Conservation (phyloP, 2,113 vertebrate species). For the Gobio gobio region DNA sequence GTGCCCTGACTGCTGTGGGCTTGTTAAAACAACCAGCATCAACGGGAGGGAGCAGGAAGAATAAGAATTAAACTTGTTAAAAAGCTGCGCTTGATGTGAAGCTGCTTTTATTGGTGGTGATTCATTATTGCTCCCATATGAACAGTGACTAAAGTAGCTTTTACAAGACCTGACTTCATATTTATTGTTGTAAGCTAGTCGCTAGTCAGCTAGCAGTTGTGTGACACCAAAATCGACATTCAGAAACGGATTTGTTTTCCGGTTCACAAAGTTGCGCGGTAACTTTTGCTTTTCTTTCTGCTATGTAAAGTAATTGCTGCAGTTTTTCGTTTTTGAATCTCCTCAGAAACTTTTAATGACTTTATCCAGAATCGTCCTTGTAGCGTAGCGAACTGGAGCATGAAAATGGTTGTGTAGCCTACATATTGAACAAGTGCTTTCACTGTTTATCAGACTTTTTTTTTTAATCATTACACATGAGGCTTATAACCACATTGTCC, state of each 20-base stretch:
- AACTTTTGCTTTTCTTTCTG: neutral
- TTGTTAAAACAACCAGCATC: constrained; percentile 67
- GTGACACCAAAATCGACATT: neutral
- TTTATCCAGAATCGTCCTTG: neutral
- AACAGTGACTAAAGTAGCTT: neutral
- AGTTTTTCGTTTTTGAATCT: neutral
- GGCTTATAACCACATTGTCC: neutral
- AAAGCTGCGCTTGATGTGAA: constrained; percentile 11
- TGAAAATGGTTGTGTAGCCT: constrained; percentile 37
- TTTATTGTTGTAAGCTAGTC: neutral
- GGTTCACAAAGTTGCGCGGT: neutral
- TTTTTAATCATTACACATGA: neutral
- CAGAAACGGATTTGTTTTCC: neutral
- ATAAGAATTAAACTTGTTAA: constrained; percentile 57
- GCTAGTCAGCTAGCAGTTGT: too few relatives aligned
- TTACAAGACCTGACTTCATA: neutral
- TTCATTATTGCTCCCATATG: constrained; percentile 12
- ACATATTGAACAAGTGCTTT: neutral
- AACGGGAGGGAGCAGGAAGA: constrained; percentile 53
- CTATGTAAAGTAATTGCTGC: neutral
- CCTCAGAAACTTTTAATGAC: constrained; percentile 22
- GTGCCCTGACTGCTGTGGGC: constrained; percentile 66
- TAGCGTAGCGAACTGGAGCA: constrained; percentile 45
- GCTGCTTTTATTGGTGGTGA: constrained; percentile 18
- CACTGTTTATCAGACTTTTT: neutral